Conservation (phyloP, 2,113 vertebrate genomes). For the Tetrao urogallus region DNA sequence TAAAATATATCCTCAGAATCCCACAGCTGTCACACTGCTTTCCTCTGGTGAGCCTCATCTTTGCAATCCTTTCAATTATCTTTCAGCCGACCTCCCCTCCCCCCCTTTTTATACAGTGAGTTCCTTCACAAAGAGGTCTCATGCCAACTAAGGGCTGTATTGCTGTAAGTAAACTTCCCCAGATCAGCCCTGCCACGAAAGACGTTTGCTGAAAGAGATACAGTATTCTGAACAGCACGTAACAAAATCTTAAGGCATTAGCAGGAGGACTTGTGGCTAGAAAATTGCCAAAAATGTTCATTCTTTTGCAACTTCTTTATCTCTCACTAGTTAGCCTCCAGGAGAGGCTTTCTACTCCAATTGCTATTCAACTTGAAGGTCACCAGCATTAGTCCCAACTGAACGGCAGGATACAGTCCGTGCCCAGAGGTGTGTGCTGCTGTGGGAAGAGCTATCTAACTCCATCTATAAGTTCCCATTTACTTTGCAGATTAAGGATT, state of each 20-base stretch:
- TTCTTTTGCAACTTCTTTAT: not conserved
- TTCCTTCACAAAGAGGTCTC: slow-evolving; percentile 17
- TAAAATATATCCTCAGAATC: not conserved
- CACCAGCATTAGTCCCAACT: not conserved
- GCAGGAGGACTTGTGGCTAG: not conserved
- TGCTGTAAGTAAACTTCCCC: not conserved
- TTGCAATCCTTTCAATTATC: slow-evolving; percentile 8
- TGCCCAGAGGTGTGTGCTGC: not conserved
- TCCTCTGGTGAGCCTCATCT: slow-evolving; percentile 21
- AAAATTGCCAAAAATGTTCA: not conserved
- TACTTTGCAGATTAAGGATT: not conserved
- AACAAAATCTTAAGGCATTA: not conserved
- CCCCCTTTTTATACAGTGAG: not conserved
- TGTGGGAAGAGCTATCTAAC: not conserved
- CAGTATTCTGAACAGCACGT: not conserved
- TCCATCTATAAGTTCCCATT: not conserved
- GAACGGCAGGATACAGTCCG: not conserved
- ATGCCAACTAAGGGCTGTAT: not conserved
- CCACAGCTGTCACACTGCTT: not conserved
- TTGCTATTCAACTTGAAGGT: not conserved
- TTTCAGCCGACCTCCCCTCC: not conserved
- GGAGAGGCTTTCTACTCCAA: slow-evolving; percentile 12
- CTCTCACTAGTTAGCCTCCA: not conserved
- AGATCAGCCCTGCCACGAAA: not conserved
- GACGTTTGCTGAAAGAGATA: not conserved